Evolutionary conservation across 2,113 vertebrate genomes (phyloP).

Genomic region (Tonatia bakeri): DNA sequence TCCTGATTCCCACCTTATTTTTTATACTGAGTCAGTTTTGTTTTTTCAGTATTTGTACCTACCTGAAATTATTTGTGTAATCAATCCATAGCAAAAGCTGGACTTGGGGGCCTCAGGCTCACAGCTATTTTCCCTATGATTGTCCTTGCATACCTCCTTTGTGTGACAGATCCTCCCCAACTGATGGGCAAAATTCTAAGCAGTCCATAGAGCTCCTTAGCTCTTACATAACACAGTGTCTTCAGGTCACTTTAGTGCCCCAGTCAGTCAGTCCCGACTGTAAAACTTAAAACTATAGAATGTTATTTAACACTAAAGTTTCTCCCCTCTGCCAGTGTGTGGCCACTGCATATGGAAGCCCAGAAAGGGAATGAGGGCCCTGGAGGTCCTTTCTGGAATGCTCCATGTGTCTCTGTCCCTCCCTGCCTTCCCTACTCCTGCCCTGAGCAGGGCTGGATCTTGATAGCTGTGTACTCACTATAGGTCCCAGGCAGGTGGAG

Average conservation of each 20-base stretch:
- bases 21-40: background rate
- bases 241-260: background rate
- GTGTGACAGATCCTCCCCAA: fast-evolving
- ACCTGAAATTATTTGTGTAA: background rate
- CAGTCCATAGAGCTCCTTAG: too few species aligned
- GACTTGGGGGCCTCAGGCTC: background rate
- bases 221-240: background rate
- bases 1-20: background rate
- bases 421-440: too few species aligned
- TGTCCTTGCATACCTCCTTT: background rate
- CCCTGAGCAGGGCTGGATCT: background rate
- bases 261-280: background rate
- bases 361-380: too few species aligned
- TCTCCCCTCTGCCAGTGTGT: too few species aligned
- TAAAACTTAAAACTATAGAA: background rate
- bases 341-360: background rate
- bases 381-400: background rate
- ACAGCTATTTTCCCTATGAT: background rate
- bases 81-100: background rate
- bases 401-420: too few species aligned
- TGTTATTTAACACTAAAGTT: background rate
- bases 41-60: background rate
- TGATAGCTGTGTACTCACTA: too few species aligned
- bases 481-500: background rate
- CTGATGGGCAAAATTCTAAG: background rate